phyloP scores from a whole-genome alignment of 2,888 invertebrate species.

The Drosophila affinis region DNA sequence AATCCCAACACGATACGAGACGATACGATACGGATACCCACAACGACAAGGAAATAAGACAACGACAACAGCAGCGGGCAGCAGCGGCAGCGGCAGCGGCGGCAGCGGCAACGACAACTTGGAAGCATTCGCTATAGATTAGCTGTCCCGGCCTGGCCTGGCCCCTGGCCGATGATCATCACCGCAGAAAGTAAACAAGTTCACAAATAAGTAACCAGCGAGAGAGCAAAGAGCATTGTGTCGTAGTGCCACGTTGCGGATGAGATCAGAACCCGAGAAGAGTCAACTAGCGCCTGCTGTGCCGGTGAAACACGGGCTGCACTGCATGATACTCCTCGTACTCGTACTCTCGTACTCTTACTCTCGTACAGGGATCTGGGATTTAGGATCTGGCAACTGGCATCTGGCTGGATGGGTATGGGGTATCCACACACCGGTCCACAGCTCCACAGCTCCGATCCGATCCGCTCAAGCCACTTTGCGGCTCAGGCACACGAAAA shows the following conservation, averaged over 20 bases:
- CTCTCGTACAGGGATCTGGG: no score
- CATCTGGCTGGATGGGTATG: no score
- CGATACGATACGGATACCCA: conserved; percentile 31
- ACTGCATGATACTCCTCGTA: conserved; percentile 34
- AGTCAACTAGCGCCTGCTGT: conserved; percentile 72
- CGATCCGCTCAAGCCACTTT: no score
- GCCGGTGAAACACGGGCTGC: conserved; percentile 53
- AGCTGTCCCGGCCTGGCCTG: conserved; percentile 59
- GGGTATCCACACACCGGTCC: no score
- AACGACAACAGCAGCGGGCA: conserved; percentile 15
- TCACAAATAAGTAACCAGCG: conserved; percentile 69
- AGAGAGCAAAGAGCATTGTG: conserved; percentile 36
- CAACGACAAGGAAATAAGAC: conserved; percentile 59
- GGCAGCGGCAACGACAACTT: conserved; percentile 25
- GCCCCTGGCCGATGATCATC: conserved; percentile 53
- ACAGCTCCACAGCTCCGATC: no score
- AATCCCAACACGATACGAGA: conserved; percentile 11
- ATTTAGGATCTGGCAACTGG: no score
- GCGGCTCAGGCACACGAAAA: background rate
- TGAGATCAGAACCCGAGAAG: conserved; percentile 64
- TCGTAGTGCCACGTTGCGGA: conserved; percentile 30
- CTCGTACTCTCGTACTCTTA: no score
- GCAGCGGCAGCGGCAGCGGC: background rate
- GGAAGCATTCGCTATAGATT: conserved; percentile 58
- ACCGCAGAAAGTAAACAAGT: conserved; percentile 67